Percentiles rank a stretch among this genome's conserved stretches.
phyloP scores from a whole-genome alignment of 1,140 invertebrate genomes.

The Stenopsyche tienmushanensis region DNA sequence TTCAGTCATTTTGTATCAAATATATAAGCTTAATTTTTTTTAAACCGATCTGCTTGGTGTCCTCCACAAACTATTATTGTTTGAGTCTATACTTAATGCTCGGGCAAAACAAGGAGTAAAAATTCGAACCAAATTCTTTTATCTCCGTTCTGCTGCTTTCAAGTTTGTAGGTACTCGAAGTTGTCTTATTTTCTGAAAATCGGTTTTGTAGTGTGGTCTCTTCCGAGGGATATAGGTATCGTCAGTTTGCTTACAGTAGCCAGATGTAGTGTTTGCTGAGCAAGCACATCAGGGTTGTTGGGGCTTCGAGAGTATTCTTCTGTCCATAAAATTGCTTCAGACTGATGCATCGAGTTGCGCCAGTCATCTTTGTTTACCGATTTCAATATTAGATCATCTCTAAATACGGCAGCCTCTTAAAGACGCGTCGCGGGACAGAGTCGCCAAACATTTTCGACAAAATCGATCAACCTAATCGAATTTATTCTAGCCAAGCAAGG shows the following conservation, averaged over 20 bases:
- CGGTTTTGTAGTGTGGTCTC: no score
- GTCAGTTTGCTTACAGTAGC: slow-evolving; percentile 20
- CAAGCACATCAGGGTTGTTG: slow-evolving; percentile 31
- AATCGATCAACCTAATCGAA: background rate
- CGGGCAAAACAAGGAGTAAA: background rate
- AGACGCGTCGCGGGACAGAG: background rate
- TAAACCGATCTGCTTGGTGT: no score
- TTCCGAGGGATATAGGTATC: no score
- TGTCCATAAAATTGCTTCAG: slow-evolving; percentile 3
- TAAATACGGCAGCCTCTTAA: background rate
- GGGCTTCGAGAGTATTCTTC: background rate
- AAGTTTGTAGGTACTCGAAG: no score
- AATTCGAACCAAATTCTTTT: no score
- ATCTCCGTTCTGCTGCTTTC: no score
- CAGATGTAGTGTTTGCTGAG: slow-evolving; percentile 25
- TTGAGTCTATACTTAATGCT: no score
- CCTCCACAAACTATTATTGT: no score
- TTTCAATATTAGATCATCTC: slow-evolving; percentile 20
- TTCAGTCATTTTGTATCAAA: no score
- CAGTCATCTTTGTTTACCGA: slow-evolving; percentile 18
- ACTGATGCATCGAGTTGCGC: slow-evolving; percentile 1
- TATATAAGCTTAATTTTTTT: no score
- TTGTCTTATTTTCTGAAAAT: no score
- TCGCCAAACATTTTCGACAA: background rate
- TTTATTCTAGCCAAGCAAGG: no score